phyloP scores from a whole-genome alignment of 1,140 invertebrate species.

The Anadara kagoshimensis region DNA sequence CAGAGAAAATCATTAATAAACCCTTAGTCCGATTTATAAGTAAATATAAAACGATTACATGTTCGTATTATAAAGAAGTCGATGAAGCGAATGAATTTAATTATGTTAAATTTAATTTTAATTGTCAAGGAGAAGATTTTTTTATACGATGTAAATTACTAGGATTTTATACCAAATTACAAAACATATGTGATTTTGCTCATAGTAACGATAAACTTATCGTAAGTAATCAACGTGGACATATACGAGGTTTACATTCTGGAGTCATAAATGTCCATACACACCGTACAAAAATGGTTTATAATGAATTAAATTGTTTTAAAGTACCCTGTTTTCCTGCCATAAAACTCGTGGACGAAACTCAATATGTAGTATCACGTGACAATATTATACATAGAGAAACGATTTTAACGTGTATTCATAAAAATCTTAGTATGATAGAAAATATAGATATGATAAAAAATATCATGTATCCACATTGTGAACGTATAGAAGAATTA shows the following conservation, averaged over 20 bases:
- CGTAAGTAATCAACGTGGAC: constrained; percentile 1
- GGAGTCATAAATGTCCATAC: background rate
- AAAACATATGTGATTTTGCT: background rate
- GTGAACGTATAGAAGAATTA: background rate
- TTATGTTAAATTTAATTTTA: constrained; percentile 1
- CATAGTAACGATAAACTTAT: background rate
- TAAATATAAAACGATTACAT: constrained; percentile 1
- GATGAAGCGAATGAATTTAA: background rate
- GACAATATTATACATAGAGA: background rate
- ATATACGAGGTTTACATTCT: background rate
- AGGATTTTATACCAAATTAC: background rate
- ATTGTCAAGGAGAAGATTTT: constrained; percentile 8
- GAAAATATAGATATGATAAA: background rate
- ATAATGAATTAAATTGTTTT: background rate
- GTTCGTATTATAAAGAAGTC: constrained; percentile 4
- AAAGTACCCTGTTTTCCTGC: constrained; percentile 1
- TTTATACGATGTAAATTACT: constrained; percentile 3
- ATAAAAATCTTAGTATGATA: background rate
- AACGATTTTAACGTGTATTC: constrained; percentile 2
- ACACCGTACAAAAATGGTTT: background rate
- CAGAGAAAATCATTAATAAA: constrained; percentile 5
- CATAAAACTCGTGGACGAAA: background rate
- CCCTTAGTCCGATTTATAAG: background rate
- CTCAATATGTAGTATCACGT: background rate
- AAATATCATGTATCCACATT: background rate